Base-by-base conservation (phyloP, 1,140 invertebrate species). In the Lethocerus indicus region DNA sequence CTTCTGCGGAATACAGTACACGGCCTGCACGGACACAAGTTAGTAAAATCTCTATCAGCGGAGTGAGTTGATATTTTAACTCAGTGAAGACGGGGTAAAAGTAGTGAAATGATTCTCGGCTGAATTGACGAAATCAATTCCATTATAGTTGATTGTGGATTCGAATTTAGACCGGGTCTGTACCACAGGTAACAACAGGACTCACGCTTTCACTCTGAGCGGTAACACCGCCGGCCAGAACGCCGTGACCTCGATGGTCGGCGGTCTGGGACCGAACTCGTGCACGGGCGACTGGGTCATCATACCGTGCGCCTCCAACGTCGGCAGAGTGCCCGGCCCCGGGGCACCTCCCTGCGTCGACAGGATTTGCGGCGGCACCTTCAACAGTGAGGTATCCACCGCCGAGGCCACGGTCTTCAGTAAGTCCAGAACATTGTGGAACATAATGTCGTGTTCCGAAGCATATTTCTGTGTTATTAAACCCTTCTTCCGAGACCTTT, bases 1-100 rank as follows among this genome's bases (percentile, higher is more conserved):
- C 60, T 91, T 90, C 61, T 90, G 87, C 57, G 81, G 84, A 1
- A 83, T 91, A 39, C 84, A 86, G 52, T 89, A 88, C 57, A 78
- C 76, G 25, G 71, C 77, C 6, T 87, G 83, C 58, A 61, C 72
- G 3, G 78, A 85, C 58, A 65, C 72, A 58, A 70, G 76, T 78
- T 56, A 55, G 51, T 41, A 7, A 6, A 5, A 47, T 4, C 3
- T n/a, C n/a, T n/a, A n/a, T n/a, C n/a, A n/a, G n/a, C n/a, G n/a
- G n/a, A n/a, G n/a, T n/a, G n/a, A n/a, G n/a, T n/a, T n/a, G n/a
- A n/a, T n/a, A n/a, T n/a, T n/a, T n/a, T n/a, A n/a, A n/a, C n/a
- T n/a, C n/a, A n/a, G n/a, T n/a, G n/a, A n/a, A n/a, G n/a, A n/a
- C n/a, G n/a, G n/a, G n/a, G n/a, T n/a, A 7, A 39, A 7, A 18